A percentile compares a stretch with the other conserved stretches of the same genome.
phyloP scores from a whole-genome alignment of 2,888 invertebrate species.

The Ephialtes manifestator region DNA sequence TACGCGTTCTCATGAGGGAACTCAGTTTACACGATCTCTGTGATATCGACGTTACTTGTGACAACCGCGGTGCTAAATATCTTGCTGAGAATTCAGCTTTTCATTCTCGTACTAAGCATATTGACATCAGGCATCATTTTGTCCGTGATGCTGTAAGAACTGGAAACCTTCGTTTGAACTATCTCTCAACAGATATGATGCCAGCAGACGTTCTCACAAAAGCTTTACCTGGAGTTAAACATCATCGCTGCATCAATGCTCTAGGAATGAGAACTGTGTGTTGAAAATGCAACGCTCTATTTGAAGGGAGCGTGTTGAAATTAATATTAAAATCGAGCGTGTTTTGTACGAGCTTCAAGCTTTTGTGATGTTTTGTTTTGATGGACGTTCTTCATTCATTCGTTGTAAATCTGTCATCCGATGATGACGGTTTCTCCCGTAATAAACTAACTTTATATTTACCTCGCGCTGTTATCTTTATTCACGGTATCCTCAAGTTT shows the following conservation, averaged over 20 bases:
- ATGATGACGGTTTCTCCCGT: no score
- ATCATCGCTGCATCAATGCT: not conserved
- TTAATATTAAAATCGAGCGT: no score
- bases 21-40: not conserved
- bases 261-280: not conserved
- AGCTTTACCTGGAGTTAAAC: not conserved
- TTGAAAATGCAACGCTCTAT: not conserved
- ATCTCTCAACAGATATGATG: not conserved
- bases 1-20: not conserved
- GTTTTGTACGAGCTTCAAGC: no score
- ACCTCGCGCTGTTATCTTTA: no score
- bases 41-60: not conserved
- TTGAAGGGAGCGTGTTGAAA: not conserved
- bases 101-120: not conserved
- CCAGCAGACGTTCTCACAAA: constrained; percentile 2
- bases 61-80: not conserved
- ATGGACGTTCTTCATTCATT: no score
- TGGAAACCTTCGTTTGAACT: not conserved
- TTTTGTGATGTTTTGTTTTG: no score
- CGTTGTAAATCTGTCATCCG: no score
- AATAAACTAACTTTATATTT: no score
- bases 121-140: no score
- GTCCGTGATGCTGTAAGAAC: not conserved
- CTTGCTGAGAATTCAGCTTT: not conserved
- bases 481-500: no score